A percentile compares a stretch with the other conserved stretches of the same genome.
phyloP scores from a whole-genome alignment of 2,888 invertebrate species.

The Ichneumon xanthorius region DNA sequence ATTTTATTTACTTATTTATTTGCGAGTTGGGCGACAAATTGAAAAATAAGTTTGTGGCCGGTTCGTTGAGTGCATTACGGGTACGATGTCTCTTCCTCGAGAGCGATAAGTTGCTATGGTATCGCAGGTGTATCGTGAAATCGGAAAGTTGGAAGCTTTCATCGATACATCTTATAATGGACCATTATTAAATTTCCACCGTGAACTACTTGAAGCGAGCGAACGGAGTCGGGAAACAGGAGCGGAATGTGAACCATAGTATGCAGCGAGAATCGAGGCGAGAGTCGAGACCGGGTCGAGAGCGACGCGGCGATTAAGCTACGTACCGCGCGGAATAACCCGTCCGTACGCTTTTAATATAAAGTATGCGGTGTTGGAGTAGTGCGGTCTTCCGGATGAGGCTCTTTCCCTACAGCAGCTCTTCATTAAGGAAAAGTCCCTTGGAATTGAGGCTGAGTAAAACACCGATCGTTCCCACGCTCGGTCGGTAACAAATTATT shows the following conservation, averaged over 20 bases:
- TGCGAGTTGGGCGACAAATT: too few species aligned
- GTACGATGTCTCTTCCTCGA: not conserved
- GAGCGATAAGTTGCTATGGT: not conserved
- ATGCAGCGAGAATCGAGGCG: not conserved
- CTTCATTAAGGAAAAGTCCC: too few species aligned
- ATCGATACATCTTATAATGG: slow-evolving; percentile 11
- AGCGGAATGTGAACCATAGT: not conserved
- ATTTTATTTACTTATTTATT: not conserved
- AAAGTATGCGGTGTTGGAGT: too few species aligned
- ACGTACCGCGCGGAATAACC: not conserved
- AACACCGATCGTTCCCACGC: too few species aligned
- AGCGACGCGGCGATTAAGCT: not conserved
- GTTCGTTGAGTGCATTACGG: not conserved
- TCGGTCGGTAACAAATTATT: too few species aligned
- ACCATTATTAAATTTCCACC: not conserved
- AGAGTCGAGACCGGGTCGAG: not conserved
- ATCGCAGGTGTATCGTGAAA: slow-evolving; percentile 17
- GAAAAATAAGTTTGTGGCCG: not conserved
- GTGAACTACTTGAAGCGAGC: not conserved
- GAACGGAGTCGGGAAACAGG: slow-evolving; percentile 3
- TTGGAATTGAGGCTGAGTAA: too few species aligned
- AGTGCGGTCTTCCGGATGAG: too few species aligned
- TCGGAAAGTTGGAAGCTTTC: slow-evolving; percentile 30
- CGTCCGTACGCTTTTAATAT: too few species aligned
- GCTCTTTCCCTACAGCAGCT: too few species aligned